Base-by-base conservation (phyloP, 2,797 vertebrate genomes). In the Pempheris klunzingeri region DNA sequence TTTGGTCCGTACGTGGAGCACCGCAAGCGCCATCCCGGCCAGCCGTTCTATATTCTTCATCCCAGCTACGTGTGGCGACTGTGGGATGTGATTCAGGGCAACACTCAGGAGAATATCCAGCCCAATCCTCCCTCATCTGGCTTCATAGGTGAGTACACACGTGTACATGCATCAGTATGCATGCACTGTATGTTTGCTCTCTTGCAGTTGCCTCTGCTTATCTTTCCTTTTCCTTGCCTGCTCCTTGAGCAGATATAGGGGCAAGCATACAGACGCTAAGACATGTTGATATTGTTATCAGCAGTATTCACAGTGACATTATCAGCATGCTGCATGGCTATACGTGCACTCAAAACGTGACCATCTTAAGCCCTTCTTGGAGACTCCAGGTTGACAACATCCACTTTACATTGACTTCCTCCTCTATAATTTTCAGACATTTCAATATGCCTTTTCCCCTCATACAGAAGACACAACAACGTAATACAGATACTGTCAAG, bases 41-140 rank as follows among this genome's bases (percentile, higher is more conserved):
- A 99, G 88, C 97, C 96, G 0, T 99, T 99, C 94, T 99, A 99
- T 88, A 97, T 99, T 82, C 96, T 99, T 43, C 98, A 99, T 87
- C 98, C 98, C 14, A 96, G 96, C 72, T 99, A 98, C 60, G 95
- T 99, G 93, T 99, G 98, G 98, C 94, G 95, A 81, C 96, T 99
- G 46, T 99, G 98, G 98, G 97, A 99, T 74, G 93, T 99, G 88
- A 98, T 99, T 88, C 98, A 99, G 90, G 95, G 96, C 87, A 99
- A 99, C 91, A 98, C 96, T 41, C 93, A 95, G 84, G 97, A 99
- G 92, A 97, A 96, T 88, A 99, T 99, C 89, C 98, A 99, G 85
- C 98, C 98, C 83, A 99, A 99, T 74, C 98, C 98, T 3, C 98
- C 98, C 13, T 99, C 98, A 44, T 99, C 98, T 63, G 98, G 98